Evolutionary conservation across 2,797 vertebrate genomes (phyloP), one percentile per base, ranked within the genome.

Genomic region (Limosa lapponica): DNA sequence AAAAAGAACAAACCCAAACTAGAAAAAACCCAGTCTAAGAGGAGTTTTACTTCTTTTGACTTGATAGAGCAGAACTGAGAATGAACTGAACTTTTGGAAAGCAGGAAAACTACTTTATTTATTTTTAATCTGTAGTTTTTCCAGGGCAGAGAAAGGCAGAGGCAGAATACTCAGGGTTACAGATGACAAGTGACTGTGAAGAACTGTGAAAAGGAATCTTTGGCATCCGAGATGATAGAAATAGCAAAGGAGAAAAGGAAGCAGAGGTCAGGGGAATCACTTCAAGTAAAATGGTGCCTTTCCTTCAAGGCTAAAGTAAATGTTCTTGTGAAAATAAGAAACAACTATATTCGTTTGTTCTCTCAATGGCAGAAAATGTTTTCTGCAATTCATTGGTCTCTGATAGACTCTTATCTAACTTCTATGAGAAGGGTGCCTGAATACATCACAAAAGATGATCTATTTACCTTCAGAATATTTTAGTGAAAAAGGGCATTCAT

Each of bases 181-280:
- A 96, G 94, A 95, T 96, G 93, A 97, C 94, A 97, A 96, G 95
- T 96, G 95, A 97, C 97, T 97, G 93, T 91, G 97, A 97, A 96
- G 95, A 97, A 64, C 77, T 80, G 69, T 96, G 96, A 97, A 97
- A 97, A 96, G 91, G 61, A 95, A 89, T 84, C 87, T 98, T 95
- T 98, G 97, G 96, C 79, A 82, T 97, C 97, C 95, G 96, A 98
- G 96, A 98, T 94, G 96, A 97, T 94, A 93, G 97, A 97, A 98
- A 98, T 95, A 98, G 97, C 92, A 95, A 93, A 97, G 97, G 89
- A 98, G 97, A 98, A 98, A 98, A 96, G 92, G 97, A 96, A 95
- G 44, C 85, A 95, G 94, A 90, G 91, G 77, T 57, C 37, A 37
- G 39, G 34, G 16, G 16, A 74, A 83, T 20, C n/a, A 37, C 52